Evolutionary conservation across 2,797 vertebrate genomes (phyloP), one percentile per base, ranked within the genome.

Genomic region (Bovichtus variegatus): DNA sequence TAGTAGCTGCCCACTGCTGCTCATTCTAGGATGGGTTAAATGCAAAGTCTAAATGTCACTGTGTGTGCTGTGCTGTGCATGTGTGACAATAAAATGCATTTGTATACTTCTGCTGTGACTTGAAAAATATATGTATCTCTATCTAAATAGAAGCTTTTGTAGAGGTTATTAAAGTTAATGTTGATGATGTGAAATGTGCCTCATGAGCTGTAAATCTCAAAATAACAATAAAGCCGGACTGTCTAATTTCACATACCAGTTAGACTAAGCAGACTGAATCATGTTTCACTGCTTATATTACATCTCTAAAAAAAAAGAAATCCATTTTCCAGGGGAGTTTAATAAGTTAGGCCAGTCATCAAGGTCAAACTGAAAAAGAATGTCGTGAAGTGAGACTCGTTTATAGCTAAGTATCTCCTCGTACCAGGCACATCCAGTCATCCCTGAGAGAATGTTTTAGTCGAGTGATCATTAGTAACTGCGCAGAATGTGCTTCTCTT

Each of bases 371-470:
- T n/a, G n/a, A n/a, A n/a, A n/a, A n/a, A n/a, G n/a, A n/a, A n/a
- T n/a, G n/a, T n/a, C n/a, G n/a, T n/a, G n/a, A n/a, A 27, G 46
- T 46, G 11, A 11, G 16, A 9, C 16, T 16, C 3, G 0, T 8
- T 15, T 19, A 11, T 19, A 8, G 18, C 44, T 25, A 21, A n/a
- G 21, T 61, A 50, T 65, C 23, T 59, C 21, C 6, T 19, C n/a
- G 59, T 47, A 13, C 41, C 29, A 76, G n/a, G 29, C 60, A 68
- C 51, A 6, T 34, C 21, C 13, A 65, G 62, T 4, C 71, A 58
- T 21, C 16, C 34, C 11, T 65, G 8, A 46, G 38, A 18, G 13
- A 51, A 54, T 57, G 25, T 36, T 58, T 68, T 23, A 34, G 19
- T 27, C 27, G 2, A 58, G 47, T 25, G 43, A 65, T 65, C 21